Evolutionary conservation across 2,888 invertebrate genomes (phyloP).

Genomic region (Dermolepida albohirtum): DNA sequence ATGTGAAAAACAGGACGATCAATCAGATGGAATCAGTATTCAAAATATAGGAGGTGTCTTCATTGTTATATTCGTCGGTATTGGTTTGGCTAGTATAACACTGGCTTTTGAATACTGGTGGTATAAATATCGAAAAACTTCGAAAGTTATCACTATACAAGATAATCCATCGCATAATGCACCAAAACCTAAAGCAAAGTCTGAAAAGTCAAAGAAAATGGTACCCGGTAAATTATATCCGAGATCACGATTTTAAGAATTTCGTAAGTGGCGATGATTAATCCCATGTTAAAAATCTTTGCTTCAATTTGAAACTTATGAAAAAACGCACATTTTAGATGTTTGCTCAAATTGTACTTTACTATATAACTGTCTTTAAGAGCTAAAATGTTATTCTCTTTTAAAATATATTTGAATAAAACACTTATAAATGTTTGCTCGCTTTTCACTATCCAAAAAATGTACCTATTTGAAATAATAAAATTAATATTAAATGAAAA

Average conservation of each 20-base stretch:
- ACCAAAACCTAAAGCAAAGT: constrained; percentile 29
- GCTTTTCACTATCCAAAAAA: too few relatives aligned
- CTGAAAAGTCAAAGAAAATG: constrained; percentile 7
- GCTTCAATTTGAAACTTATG: constrained; percentile 58
- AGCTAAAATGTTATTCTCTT: background rate
- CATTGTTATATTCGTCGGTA: constrained; percentile 96
- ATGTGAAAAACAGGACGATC: constrained; percentile 90
- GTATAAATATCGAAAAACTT: constrained; percentile 81
- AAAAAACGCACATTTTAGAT: constrained; percentile 13
- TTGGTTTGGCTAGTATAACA: constrained; percentile 90
- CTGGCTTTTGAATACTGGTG: constrained; percentile 95
- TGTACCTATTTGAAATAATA: too few relatives aligned
- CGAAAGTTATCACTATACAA: constrained; percentile 71
- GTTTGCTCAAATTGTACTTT: constrained; percentile 5
- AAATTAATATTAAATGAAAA: too few relatives aligned
- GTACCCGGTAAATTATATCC: constrained; percentile 48
- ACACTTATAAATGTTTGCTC: background rate
- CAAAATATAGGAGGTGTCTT: constrained; percentile 98
- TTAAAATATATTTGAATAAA: background rate
- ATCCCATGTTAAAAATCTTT: too few relatives aligned
- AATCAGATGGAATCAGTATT: constrained; percentile 97
- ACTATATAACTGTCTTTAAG: background rate
- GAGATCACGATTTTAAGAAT: constrained; percentile 54
- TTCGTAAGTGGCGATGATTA: constrained; percentile 1
- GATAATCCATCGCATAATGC: constrained; percentile 58